A percentile compares a stretch with the other conserved stretches of the same genome.
Evolutionary conservation across 2,797 vertebrate species (phyloP).

Genomic region (Channa striata): DNA sequence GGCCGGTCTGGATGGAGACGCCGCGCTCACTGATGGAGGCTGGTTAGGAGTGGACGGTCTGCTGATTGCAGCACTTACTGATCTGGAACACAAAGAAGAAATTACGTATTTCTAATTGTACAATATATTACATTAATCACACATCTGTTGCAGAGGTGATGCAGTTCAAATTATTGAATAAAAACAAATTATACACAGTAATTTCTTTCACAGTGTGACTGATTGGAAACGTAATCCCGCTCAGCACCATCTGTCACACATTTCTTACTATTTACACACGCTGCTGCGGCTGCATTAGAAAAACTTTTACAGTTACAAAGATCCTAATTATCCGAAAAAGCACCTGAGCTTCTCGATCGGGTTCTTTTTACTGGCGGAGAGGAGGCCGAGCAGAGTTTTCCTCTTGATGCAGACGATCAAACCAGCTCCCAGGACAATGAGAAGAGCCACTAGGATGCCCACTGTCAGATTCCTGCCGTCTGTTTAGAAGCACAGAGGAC

Average conservation of each 20-base stretch:
- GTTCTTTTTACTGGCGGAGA: slow-evolving; percentile 91
- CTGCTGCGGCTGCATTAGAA: not conserved
- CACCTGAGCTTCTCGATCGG: slow-evolving; percentile 95
- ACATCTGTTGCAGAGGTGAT: slow-evolving; percentile 6
- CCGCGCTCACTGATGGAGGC: slow-evolving; percentile 62
- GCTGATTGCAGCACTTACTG: slow-evolving; percentile 82
- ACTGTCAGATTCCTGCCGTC: slow-evolving; percentile 85
- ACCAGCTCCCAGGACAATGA: slow-evolving; percentile 86
- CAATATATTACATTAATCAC: slow-evolving; percentile 1
- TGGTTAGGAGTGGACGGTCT: slow-evolving; percentile 73
- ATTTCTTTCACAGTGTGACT: slow-evolving; percentile 25
- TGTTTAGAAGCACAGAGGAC: slow-evolving; percentile 67
- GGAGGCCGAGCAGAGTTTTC: slow-evolving; percentile 85
- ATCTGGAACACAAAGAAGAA: slow-evolving; percentile 80
- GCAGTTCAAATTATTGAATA: slow-evolving; percentile 25
- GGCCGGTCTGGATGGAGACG: slow-evolving; percentile 77
- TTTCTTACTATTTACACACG: not conserved
- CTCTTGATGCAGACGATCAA: slow-evolving; percentile 90
- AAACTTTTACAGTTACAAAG: not conserved
- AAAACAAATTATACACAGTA: slow-evolving; percentile 25
- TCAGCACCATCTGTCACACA: slow-evolving; percentile 2
- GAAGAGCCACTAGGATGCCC: slow-evolving; percentile 87
- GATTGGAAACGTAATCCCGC: slow-evolving; percentile 1
- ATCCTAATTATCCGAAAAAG: slow-evolving; percentile 4
- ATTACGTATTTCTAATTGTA: slow-evolving; percentile 11